phyloP scores from a whole-genome alignment of 1,140 invertebrate genomes.

The Trachymyrmex cornetzi region DNA sequence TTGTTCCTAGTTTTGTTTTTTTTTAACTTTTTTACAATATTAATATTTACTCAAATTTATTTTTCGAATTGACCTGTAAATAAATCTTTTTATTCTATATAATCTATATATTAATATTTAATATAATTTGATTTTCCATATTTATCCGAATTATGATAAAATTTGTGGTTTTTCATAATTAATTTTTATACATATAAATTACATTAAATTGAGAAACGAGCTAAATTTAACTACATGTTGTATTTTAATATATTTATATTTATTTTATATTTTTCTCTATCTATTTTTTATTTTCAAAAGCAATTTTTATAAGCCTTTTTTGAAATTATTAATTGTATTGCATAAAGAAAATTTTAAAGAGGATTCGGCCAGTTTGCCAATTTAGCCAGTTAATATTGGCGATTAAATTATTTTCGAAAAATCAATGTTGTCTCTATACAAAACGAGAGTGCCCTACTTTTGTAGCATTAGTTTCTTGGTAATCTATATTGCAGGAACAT shows the following conservation, averaged over 20 bases:
- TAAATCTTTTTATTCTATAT: not conserved
- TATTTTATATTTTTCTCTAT: not conserved
- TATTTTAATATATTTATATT: constrained; percentile 2
- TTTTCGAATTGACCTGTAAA: not conserved
- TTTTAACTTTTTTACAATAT: not conserved
- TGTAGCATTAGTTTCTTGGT: not conserved
- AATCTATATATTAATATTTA: not conserved
- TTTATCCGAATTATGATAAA: not conserved
- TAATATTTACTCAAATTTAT: not conserved
- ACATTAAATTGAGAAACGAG: not conserved
- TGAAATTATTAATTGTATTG: not conserved
- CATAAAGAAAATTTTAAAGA: not conserved
- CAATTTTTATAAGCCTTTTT: not conserved
- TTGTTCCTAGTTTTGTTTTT: not conserved
- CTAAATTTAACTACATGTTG: not conserved
- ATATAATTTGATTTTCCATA: not conserved
- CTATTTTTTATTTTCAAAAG: not conserved
- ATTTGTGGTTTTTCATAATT: not conserved
- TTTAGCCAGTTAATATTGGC: not conserved
- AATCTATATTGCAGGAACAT: not conserved
- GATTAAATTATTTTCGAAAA: constrained; percentile 4
- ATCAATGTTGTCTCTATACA: not conserved
- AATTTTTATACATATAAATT: not conserved
- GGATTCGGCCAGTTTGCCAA: not conserved
- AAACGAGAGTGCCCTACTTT: constrained; percentile 13